A percentile compares a stretch with the other conserved stretches of the same genome.
Conservation (phyloP, 2,888 invertebrate genomes). For the Sussaba pulchella region DNA sequence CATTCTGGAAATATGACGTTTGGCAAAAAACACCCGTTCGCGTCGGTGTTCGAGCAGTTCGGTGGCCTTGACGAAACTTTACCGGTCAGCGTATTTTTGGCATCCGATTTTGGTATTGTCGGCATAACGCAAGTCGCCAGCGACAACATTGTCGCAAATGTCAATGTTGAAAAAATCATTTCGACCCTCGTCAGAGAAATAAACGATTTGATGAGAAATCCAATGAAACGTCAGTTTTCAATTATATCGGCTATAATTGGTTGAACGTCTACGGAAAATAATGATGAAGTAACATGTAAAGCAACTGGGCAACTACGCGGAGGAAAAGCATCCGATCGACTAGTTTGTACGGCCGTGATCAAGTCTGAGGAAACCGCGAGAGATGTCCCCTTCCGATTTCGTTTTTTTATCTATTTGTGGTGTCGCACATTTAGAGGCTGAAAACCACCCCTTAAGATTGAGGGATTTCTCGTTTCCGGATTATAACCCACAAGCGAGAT, state of each 20-base stretch:
- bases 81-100: neutral
- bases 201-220: no score
- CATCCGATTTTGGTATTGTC: neutral
- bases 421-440: no score
- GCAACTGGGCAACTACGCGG: slow-evolving; percentile 40
- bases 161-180: no score
- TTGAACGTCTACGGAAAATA: no score
- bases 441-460: no score
- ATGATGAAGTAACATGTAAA: slow-evolving; percentile 30
- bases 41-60: slow-evolving; percentile 52
- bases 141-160: neutral
- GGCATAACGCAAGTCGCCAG: neutral
- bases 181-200: no score
- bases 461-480: no score
- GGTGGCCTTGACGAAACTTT: slow-evolving; percentile 17
- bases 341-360: slow-evolving; percentile 48
- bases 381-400: slow-evolving; percentile 32
- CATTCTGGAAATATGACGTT: slow-evolving; percentile 69
- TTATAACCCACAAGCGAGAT: no score
- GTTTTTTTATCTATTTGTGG: no score
- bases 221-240: no score
- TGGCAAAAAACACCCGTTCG: slow-evolving; percentile 55
- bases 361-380: slow-evolving; percentile 43
- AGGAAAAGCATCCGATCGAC: slow-evolving; percentile 58
- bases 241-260: no score